These are phyloP conservation scores for Echinops telfairi DNA, from an alignment of 2,113 vertebrate species.

Conservation along the genomic window DNA sequence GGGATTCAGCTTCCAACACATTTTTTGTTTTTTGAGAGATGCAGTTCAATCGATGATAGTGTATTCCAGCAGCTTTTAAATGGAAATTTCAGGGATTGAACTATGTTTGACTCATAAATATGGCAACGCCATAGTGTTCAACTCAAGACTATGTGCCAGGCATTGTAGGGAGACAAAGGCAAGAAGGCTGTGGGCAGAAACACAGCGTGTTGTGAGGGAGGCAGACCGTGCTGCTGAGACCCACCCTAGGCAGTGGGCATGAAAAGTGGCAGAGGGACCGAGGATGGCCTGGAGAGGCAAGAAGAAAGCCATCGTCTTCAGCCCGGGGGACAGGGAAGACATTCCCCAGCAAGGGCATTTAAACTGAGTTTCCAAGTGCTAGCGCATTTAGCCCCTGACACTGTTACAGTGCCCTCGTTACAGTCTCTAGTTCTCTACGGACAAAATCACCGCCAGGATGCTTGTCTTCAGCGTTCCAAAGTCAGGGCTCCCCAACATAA, in stretches of 20 bases:
- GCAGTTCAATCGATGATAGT: background rate
- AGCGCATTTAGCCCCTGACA: background rate
- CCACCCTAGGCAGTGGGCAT: too few relatives aligned
- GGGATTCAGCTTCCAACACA: background rate
- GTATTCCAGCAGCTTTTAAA: background rate
- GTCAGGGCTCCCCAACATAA: conserved; percentile 13
- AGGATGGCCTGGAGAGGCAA: background rate
- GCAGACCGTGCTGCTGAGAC: background rate
- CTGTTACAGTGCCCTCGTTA: too few relatives aligned
- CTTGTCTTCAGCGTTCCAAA: conserved; percentile 47
- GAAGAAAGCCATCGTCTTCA: background rate
- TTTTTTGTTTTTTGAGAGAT: background rate
- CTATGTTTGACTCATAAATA: background rate
- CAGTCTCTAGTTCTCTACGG: background rate
- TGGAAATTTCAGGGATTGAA: background rate
- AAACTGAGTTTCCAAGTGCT: background rate
- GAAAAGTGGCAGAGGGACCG: background rate
- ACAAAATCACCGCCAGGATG: background rate
- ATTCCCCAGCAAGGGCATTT: background rate
- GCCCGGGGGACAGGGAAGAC: background rate
- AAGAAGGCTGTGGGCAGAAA: background rate
- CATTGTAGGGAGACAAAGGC: background rate
- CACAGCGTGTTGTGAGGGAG: background rate
- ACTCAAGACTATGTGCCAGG: background rate
- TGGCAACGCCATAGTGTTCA: background rate